A percentile compares a stretch with the other conserved stretches of the same genome.
phyloP scores from a whole-genome alignment of 2,888 invertebrate genomes.

The Mamestra brassicae region DNA sequence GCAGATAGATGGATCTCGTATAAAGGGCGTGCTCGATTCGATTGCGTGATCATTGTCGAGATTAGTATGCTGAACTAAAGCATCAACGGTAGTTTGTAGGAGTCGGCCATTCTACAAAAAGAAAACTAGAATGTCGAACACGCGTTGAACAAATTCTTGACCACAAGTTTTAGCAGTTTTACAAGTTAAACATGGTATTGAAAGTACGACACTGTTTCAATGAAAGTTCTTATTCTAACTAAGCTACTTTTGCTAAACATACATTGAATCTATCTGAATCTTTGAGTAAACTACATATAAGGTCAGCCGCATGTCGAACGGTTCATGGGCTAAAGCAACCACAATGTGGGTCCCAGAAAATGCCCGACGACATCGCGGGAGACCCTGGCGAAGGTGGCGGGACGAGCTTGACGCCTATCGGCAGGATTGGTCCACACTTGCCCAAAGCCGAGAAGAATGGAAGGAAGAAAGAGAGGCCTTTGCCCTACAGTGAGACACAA shows the following conservation, averaged over 20 bases:
- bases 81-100: constrained; percentile 19
- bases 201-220: background rate
- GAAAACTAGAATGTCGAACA: background rate
- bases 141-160: background rate
- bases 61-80: constrained; percentile 16
- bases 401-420: too few species aligned
- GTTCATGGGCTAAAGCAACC: too few species aligned
- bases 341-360: too few species aligned
- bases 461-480: too few species aligned
- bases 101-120: background rate
- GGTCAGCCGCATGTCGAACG: too few species aligned
- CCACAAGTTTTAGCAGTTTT: background rate
- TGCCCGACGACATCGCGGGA: too few species aligned
- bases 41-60: constrained; percentile 33
- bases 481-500: too few species aligned
- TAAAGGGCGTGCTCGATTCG: constrained; percentile 52
- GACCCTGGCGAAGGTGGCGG: too few species aligned
- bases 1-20: constrained; percentile 48
- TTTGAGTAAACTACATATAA: background rate
- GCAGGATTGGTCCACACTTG: too few species aligned
- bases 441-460: too few species aligned
- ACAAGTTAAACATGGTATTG: background rate
- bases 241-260: background rate
- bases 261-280: background rate
- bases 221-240: background rate